Percentiles rank a stretch among this genome's conserved stretches.
Evolutionary conservation across 2,888 invertebrate species (phyloP).

Genomic region (Lamellibrachia satsuma): DNA sequence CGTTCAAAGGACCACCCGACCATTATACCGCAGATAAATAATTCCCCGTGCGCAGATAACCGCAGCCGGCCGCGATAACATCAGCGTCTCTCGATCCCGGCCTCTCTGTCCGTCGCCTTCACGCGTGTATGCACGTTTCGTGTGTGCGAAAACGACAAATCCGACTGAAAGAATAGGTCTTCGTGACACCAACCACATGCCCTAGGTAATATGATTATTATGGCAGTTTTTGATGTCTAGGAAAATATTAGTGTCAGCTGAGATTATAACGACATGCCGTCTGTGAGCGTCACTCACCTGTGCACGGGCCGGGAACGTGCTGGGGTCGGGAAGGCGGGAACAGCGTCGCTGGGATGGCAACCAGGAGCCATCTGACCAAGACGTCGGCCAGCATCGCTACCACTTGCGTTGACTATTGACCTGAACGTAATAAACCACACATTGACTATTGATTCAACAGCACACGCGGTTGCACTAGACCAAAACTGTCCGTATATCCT

Average conservation of each 20-base stretch:
- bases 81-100: background rate
- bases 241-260: background rate
- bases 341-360: background rate
- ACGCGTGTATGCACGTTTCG: background rate
- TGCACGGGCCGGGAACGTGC: background rate
- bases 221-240: background rate
- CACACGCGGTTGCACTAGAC: background rate
- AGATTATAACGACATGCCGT: too few species aligned
- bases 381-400: background rate
- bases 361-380: background rate
- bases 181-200: background rate
- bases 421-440: background rate
- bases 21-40: slow-evolving; percentile 6
- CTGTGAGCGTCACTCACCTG: background rate
- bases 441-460: background rate
- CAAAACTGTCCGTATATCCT: background rate
- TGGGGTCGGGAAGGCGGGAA: background rate
- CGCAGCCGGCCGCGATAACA: background rate
- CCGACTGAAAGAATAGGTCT: background rate
- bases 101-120: background rate
- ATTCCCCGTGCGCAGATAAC: background rate
- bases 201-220: background rate
- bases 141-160: background rate
- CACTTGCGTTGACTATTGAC: background rate
- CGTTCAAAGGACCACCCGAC: background rate